phyloP scores from a whole-genome alignment of 2,797 vertebrate genomes.

The Etheostoma nigrum region DNA sequence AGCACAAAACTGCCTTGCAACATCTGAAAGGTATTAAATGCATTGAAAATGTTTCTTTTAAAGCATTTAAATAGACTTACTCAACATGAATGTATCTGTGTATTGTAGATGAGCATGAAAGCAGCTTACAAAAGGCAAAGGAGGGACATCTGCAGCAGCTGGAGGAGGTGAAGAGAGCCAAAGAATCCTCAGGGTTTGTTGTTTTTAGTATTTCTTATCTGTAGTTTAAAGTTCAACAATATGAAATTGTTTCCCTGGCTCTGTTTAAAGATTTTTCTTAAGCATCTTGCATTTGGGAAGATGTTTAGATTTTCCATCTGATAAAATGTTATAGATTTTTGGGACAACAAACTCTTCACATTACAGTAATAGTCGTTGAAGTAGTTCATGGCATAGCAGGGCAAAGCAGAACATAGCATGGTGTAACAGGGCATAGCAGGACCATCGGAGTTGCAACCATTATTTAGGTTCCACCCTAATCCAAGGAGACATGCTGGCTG shows the following conservation, averaged over 20 bases:
- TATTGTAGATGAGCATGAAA: constrained; percentile 85
- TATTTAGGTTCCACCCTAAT: too few species aligned
- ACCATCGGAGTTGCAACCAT: too few species aligned
- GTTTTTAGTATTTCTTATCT: background rate
- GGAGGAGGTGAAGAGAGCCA: constrained; percentile 77
- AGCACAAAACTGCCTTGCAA: constrained; percentile 83
- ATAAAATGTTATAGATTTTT: background rate
- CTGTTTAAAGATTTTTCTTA: background rate
- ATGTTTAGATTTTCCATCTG: background rate
- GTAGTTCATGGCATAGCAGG: background rate
- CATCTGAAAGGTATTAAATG: constrained; percentile 82
- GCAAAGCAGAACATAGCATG: too few species aligned
- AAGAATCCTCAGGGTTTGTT: constrained; percentile 70
- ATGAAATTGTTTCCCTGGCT: background rate
- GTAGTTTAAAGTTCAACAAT: background rate
- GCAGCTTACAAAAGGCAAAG: constrained; percentile 79
- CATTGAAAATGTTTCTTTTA: background rate
- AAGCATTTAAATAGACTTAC: background rate
- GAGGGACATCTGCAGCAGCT: constrained; percentile 82
- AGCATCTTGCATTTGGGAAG: background rate
- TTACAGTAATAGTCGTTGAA: background rate
- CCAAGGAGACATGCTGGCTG: too few species aligned
- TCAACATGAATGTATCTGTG: background rate
- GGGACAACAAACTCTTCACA: background rate
- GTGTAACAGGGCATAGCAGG: too few species aligned